Percentiles rank a stretch among this genome's conserved stretches.
These are phyloP conservation scores for Falco concolor DNA, from an alignment of 2,797 vertebrate genomes.

Conservation along the genomic window DNA sequence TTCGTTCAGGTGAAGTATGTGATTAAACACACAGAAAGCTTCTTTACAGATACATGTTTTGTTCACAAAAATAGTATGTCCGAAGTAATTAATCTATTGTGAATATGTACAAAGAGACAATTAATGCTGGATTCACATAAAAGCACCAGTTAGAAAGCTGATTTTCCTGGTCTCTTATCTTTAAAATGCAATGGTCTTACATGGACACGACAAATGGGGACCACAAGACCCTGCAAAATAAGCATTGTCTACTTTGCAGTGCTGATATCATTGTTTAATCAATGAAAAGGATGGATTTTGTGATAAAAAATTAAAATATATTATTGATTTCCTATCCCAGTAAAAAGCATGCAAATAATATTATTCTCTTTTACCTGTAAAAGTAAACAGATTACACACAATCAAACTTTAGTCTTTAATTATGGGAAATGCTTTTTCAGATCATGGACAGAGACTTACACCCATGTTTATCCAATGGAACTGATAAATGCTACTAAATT, in stretches of 20 bases:
- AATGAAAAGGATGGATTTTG: neutral
- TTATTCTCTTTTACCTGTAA: neutral
- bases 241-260: neutral
- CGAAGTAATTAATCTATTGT: neutral
- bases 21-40: neutral
- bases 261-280: neutral
- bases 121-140: conserved; percentile 1
- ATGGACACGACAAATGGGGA: neutral
- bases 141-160: neutral
- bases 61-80: neutral
- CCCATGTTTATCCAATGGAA: neutral
- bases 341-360: neutral
- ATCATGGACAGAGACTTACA: neutral
- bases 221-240: neutral
- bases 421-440: neutral
- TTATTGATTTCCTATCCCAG: neutral
- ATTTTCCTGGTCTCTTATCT: conserved; percentile 39
- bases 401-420: neutral
- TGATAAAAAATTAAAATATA: neutral
- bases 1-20: neutral
- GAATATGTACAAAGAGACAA: conserved; percentile 4
- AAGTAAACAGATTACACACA: neutral
- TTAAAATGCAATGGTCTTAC: neutral
- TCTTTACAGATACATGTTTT: neutral
- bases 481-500: neutral